phyloP scores from a whole-genome alignment of 1,140 invertebrate species.

The Musca domestica region DNA sequence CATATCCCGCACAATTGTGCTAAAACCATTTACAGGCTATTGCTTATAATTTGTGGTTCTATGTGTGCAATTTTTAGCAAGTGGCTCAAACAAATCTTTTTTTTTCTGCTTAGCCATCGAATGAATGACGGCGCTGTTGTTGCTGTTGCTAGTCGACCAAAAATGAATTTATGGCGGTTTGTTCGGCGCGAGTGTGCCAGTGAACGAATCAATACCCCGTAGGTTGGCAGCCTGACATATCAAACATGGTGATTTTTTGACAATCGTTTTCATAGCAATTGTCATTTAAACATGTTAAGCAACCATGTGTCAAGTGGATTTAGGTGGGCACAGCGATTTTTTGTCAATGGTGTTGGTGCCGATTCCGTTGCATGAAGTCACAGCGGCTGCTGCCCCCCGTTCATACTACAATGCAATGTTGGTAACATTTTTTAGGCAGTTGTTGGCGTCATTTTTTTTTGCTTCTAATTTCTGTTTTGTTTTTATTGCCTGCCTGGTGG shows the following conservation, averaged over 20 bases:
- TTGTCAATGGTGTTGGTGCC: too few species aligned
- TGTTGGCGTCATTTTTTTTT: too few species aligned
- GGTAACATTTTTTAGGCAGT: too few species aligned
- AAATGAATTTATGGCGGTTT: constrained; percentile 18
- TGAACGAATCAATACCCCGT: constrained; percentile 12
- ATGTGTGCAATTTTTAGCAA: constrained; percentile 17
- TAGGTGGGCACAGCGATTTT: constrained; percentile 9
- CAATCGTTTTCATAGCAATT: constrained; percentile 22
- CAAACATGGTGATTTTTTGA: constrained; percentile 22
- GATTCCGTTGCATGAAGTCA: too few species aligned
- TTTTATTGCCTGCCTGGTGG: too few species aligned
- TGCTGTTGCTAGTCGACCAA: not conserved
- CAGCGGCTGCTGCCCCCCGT: too few species aligned
- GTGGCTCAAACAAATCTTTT: constrained; percentile 13
- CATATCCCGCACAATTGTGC: not conserved
- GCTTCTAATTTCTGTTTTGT: too few species aligned
- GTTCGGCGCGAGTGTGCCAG: not conserved
- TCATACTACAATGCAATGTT: too few species aligned
- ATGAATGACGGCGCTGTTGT: not conserved
- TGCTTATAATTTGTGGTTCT: constrained; percentile 19
- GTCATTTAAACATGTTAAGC: constrained; percentile 22
- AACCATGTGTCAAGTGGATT: constrained; percentile 22
- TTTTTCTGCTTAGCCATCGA: not conserved
- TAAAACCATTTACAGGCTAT: constrained; percentile 14
- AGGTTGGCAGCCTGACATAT: constrained; percentile 19